Evolutionary conservation across 1,140 invertebrate species (phyloP).

Genomic region (Zaprionus camerounensis): DNA sequence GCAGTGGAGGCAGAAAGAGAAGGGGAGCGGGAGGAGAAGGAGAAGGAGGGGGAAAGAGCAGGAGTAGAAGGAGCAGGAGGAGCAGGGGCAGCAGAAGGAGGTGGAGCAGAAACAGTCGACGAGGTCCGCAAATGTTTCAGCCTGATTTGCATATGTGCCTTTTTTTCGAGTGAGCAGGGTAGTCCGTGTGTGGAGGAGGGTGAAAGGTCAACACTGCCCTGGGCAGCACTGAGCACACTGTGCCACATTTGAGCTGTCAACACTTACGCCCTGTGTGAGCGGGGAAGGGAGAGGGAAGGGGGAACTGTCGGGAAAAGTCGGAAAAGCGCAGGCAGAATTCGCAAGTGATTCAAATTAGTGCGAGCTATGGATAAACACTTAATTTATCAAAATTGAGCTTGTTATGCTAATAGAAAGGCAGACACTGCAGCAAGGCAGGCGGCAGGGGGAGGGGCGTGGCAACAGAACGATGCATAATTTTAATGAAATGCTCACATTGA

Average conservation of each 20-base stretch:
- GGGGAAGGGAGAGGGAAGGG: background rate
- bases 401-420: conserved; percentile 73
- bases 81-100: background rate
- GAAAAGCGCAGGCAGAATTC: background rate
- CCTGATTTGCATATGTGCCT: conserved; percentile 76
- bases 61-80: background rate
- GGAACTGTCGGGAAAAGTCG: conserved; percentile 15
- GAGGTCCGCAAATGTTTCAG: conserved; percentile 34
- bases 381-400: conserved; percentile 78
- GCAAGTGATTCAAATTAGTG: conserved; percentile 52
- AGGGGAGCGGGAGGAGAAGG: background rate
- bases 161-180: conserved; percentile 12
- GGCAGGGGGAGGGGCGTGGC: background rate
- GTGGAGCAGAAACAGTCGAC: background rate
- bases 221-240: conserved; percentile 11
- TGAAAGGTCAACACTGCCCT: conserved; percentile 9
- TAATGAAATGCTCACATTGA: conserved; percentile 42
- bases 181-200: background rate
- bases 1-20: conserved; percentile 45
- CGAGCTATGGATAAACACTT: conserved; percentile 74
- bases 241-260: conserved; percentile 76
- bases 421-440: conserved; percentile 1
- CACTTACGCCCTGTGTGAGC: conserved; percentile 25
- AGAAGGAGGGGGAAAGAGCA: background rate
- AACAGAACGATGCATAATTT: conserved; percentile 26